phyloP scores from a whole-genome alignment of 2,797 vertebrate species.

The Propithecus deckenii region DNA sequence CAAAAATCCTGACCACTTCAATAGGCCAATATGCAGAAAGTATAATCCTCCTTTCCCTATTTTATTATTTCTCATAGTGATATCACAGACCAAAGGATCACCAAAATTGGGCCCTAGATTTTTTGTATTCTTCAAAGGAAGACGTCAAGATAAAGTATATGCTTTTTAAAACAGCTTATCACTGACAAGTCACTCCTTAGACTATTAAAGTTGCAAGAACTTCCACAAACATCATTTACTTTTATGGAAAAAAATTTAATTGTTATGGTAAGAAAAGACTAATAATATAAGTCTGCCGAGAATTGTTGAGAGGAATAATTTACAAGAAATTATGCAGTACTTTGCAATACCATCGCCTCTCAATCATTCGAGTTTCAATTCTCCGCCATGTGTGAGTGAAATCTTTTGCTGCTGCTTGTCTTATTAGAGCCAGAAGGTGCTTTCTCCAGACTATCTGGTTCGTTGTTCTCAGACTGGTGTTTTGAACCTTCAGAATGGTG shows the following conservation, averaged over 20 bases:
- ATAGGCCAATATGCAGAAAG: conserved; percentile 20
- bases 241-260: conserved; percentile 58
- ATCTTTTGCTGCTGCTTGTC: not conserved
- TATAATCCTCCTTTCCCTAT: conserved; percentile 45
- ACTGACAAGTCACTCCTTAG: conserved; percentile 51
- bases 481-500: conserved; percentile 3
- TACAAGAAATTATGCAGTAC: not conserved
- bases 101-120: conserved; percentile 33
- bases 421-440: not conserved
- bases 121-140: conserved; percentile 56
- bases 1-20: conserved; percentile 59
- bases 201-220: conserved; percentile 54
- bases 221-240: conserved; percentile 46
- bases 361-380: not conserved
- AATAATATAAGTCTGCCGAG: not conserved
- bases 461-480: not conserved
- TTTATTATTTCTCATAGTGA: conserved; percentile 56
- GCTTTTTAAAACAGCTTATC: conserved; percentile 58
- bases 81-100: conserved; percentile 23
- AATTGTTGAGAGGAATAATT: conserved; percentile 40
- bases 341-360: not conserved
- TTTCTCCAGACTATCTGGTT: not conserved
- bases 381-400: not conserved
- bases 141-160: conserved; percentile 43
- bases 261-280: conserved; percentile 48